A percentile compares a stretch with the other conserved stretches of the same genome.
Evolutionary conservation across 2,797 vertebrate species (phyloP).

Genomic region (Nannoperca australis): DNA sequence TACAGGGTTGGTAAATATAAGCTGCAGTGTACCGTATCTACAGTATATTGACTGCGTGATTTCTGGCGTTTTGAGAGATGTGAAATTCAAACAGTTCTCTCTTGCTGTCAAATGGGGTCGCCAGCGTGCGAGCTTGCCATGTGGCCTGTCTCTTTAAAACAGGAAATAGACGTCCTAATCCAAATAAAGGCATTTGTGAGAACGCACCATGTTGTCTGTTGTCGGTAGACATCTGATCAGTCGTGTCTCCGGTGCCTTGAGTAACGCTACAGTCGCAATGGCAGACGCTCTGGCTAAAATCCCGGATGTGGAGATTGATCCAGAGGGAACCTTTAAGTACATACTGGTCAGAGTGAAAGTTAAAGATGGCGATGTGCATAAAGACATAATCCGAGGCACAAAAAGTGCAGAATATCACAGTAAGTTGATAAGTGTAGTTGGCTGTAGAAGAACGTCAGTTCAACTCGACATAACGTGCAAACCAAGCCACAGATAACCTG

Average conservation of each 20-base stretch:
- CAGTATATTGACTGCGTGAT: not conserved
- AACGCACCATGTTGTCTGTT: slow-evolving; percentile 19
- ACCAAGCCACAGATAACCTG: not conserved
- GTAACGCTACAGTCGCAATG: slow-evolving; percentile 62
- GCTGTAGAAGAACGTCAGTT: slow-evolving; percentile 4
- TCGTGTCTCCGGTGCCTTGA: not conserved
- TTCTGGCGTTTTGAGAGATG: not conserved
- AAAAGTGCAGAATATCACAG: slow-evolving; percentile 92
- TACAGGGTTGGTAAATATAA: not conserved
- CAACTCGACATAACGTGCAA: not conserved
- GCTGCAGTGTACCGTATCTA: not conserved
- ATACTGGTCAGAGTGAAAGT: slow-evolving; percentile 88
- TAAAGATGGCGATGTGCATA: slow-evolving; percentile 79
- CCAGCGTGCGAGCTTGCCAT: not conserved
- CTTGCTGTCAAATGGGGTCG: slow-evolving; percentile 30
- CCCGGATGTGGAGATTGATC: slow-evolving; percentile 87
- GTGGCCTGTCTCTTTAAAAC: slow-evolving; percentile 70
- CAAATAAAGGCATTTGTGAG: slow-evolving; percentile 32
- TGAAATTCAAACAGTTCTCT: not conserved
- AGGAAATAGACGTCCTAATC: slow-evolving; percentile 44
- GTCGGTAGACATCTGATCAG: not conserved
- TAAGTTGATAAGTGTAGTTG: slow-evolving; percentile 77
- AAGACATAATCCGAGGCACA: slow-evolving; percentile 90
- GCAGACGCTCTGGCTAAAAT: slow-evolving; percentile 80
- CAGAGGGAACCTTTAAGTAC: slow-evolving; percentile 92